Percentiles rank a stretch among this genome's conserved stretches.
Evolutionary conservation across 2,888 invertebrate species (phyloP).

Genomic region (Thymelicus lineola): DNA sequence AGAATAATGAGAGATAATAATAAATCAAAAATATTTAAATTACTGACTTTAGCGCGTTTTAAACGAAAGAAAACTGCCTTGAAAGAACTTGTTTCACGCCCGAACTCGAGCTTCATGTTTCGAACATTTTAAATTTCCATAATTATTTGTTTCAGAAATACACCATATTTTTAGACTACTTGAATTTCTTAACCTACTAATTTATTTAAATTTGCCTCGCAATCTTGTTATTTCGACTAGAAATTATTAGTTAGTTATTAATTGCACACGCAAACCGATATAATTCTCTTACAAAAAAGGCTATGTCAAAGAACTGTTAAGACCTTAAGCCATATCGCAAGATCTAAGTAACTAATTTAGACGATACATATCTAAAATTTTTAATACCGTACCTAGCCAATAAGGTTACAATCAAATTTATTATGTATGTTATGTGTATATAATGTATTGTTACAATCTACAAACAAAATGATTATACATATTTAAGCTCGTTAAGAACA

Average conservation of each 20-base stretch:
- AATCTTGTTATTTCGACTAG: background rate
- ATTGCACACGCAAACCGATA: background rate
- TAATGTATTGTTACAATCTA: no score
- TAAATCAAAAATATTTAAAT: no score
- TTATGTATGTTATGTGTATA: background rate
- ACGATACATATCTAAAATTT: background rate
- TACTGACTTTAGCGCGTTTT: no score
- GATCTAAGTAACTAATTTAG: background rate
- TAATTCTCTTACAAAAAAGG: background rate
- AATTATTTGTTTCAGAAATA: background rate
- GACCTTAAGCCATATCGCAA: background rate
- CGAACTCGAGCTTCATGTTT: background rate
- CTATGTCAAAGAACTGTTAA: background rate
- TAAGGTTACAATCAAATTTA: background rate
- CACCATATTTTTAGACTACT: background rate
- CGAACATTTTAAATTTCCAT: background rate
- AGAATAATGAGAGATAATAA: no score
- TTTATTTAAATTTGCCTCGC: conserved; percentile 8
- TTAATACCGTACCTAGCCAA: background rate
- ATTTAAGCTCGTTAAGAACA: no score
- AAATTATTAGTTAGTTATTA: conserved; percentile 1
- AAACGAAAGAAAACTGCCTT: no score
- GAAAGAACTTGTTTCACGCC: no score
- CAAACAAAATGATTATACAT: no score
- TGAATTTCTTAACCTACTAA: background rate